Percentiles rank a stretch among this genome's conserved stretches.
phyloP scores from a whole-genome alignment of 2,797 vertebrate genomes.

The Limnodromus scolopaceus region DNA sequence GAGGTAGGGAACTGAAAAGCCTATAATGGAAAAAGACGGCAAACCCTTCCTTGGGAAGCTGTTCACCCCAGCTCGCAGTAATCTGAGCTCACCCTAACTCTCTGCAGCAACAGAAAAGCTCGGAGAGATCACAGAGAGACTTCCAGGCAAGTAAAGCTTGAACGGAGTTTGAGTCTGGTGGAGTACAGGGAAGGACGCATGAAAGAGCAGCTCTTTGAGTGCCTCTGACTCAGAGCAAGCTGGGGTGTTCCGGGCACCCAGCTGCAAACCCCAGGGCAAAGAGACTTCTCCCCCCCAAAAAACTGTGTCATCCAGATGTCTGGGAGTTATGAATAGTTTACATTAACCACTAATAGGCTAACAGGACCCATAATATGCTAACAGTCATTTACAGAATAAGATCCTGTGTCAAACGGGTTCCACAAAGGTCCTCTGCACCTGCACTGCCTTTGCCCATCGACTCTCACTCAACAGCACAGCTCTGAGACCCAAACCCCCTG shows the following conservation, averaged over 20 bases:
- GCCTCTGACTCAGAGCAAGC: not conserved
- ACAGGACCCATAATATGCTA: not conserved
- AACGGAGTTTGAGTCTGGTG: not conserved
- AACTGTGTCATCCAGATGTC: not conserved
- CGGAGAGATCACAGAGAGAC: not conserved
- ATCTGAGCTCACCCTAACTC: not conserved
- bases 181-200: not conserved
- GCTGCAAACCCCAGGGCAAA: not conserved
- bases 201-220: not conserved
- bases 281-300: not conserved
- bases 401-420: not conserved
- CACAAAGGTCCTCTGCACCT: not conserved
- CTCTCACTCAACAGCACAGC: not conserved
- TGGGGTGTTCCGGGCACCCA: not conserved
- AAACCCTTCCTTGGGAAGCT: slow-evolving; percentile 40
- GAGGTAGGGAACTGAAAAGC: slow-evolving; percentile 23
- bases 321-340: fast-evolving
- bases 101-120: not conserved
- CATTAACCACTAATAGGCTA: not conserved
- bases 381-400: fast-evolving
- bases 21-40: slow-evolving; percentile 7
- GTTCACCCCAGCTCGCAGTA: not conserved
- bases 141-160: not conserved
- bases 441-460: not conserved
- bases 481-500: not conserved